Conservation (phyloP, 2,888 invertebrate genomes). For the Oligia strigilis region DNA sequence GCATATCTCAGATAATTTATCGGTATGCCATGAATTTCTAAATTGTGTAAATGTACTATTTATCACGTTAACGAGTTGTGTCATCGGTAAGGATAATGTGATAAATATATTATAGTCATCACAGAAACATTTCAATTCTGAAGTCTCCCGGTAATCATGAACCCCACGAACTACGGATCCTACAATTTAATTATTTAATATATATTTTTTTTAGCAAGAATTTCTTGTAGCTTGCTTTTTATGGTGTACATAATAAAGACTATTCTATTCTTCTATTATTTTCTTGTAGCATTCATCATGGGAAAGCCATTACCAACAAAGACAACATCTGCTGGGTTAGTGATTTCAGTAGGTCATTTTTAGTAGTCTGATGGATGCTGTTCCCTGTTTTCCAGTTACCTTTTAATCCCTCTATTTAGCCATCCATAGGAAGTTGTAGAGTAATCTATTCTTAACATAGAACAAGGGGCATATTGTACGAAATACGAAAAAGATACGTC, state of each 20-base stretch:
- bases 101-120: conserved; percentile 12
- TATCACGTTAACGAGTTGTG: conserved; percentile 47
- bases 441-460: not conserved
- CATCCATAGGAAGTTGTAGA: not conserved
- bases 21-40: conserved; percentile 50
- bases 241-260: not conserved
- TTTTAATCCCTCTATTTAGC: conserved; percentile 1
- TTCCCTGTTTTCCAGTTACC: not conserved
- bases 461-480: not conserved
- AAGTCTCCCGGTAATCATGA: not conserved
- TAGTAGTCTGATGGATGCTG: not conserved
- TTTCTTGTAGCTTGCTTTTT: not conserved
- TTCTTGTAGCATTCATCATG: no score
- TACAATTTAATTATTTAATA: no score
- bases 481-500: not conserved
- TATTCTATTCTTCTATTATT: not conserved
- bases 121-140: not conserved
- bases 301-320: not conserved
- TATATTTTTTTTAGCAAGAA: not conserved
- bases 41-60: conserved; percentile 38
- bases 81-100: conserved; percentile 41
- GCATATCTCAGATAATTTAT: conserved; percentile 58
- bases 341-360: conserved; percentile 1
- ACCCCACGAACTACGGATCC: not conserved
- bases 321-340: not conserved